These are phyloP conservation scores for Periphyllus acericola DNA, from an alignment of 2,888 invertebrate genomes.

Conservation along the genomic window DNA sequence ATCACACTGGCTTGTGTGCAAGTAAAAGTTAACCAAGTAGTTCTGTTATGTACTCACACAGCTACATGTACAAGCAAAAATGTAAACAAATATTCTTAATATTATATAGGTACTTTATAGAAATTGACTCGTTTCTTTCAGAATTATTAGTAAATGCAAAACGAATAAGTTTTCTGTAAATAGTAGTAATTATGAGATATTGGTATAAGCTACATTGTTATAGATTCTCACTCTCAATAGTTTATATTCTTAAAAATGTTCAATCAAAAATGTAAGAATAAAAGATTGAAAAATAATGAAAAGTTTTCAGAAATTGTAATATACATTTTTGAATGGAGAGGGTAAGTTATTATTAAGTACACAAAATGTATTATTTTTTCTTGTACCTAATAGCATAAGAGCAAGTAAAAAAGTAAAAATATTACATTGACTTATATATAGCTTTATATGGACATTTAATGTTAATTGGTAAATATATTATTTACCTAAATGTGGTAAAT, in stretches of 20 bases:
- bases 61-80: slow-evolving; percentile 21
- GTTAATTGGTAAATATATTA: slow-evolving; percentile 44
- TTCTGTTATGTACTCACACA: neutral
- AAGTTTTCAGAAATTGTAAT: slow-evolving; percentile 5
- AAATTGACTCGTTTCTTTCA: slow-evolving; percentile 53
- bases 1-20: slow-evolving; percentile 14
- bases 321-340: neutral
- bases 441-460: slow-evolving; percentile 44
- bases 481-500: slow-evolving; percentile 44
- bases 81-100: slow-evolving; percentile 32
- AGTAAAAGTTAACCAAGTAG: slow-evolving; percentile 36
- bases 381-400: slow-evolving; percentile 29
- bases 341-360: slow-evolving; percentile 32
- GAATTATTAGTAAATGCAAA: slow-evolving; percentile 54
- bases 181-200: neutral
- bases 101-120: slow-evolving; percentile 44
- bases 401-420: slow-evolving; percentile 59
- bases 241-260: neutral
- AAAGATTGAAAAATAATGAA: slow-evolving; percentile 5
- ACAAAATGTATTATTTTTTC: slow-evolving; percentile 34
- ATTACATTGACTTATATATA: slow-evolving; percentile 54
- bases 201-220: neutral
- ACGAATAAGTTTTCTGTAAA: slow-evolving; percentile 29
- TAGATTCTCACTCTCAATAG: slow-evolving; percentile 5
- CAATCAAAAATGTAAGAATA: slow-evolving; percentile 34